A percentile compares a stretch with the other conserved stretches of the same genome.
Evolutionary conservation across 1,140 invertebrate species (phyloP).

Genomic region (Onthophagus taurus): DNA sequence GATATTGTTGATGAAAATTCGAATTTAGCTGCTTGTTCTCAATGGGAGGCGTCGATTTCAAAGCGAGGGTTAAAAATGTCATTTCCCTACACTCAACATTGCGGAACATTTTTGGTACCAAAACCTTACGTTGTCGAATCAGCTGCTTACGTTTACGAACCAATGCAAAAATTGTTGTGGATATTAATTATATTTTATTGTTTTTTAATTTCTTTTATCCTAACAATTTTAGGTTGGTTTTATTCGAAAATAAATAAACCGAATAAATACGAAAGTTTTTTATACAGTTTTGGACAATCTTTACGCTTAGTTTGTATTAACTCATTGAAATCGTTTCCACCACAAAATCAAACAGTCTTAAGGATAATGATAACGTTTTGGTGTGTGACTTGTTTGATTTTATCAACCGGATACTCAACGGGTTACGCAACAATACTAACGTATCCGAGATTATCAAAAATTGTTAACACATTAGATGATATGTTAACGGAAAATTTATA

Average conservation of each 20-base stretch:
- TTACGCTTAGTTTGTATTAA: conserved; percentile 5
- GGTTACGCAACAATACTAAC: conserved; percentile 2
- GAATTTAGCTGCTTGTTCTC: conserved; percentile 9
- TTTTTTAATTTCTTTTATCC: not conserved
- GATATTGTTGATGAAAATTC: conserved; percentile 5
- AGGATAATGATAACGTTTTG: conserved; percentile 1
- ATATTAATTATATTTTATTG: not conserved
- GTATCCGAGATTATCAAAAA: conserved; percentile 5
- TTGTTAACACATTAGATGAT: conserved; percentile 6
- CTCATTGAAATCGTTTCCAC: not conserved
- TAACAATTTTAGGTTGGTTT: not conserved
- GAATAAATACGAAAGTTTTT: not conserved
- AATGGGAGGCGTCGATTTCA: not conserved
- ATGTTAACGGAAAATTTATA: conserved; percentile 2
- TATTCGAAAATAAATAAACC: not conserved
- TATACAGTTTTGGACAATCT: not conserved
- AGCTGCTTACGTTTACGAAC: conserved; percentile 1
- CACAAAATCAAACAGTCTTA: not conserved
- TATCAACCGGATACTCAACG: conserved; percentile 5
- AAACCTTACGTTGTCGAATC: conserved; percentile 4
- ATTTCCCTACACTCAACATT: conserved; percentile 8
- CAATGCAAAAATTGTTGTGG: conserved; percentile 2
- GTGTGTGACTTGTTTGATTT: conserved; percentile 1
- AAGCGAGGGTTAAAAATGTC: not conserved
- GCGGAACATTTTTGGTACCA: conserved; percentile 11